phyloP scores from a whole-genome alignment of 2,113 vertebrate species.

The Aramus guarauna region DNA sequence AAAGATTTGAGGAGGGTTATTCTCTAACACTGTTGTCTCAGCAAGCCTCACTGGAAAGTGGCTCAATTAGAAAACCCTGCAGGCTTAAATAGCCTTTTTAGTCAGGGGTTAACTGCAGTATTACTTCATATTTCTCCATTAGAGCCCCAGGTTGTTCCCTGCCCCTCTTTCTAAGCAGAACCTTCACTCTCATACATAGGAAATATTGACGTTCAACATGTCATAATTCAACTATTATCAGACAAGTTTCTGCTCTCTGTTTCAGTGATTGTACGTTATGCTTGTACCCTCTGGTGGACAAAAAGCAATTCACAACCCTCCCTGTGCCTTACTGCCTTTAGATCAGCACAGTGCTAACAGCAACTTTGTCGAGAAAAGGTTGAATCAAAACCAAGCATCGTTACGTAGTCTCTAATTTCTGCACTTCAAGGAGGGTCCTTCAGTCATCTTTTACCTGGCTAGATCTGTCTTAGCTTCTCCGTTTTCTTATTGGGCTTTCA shows the following conservation, averaged over 20 bases:
- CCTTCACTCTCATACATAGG: background rate
- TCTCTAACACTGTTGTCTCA: background rate
- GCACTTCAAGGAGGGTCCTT: background rate
- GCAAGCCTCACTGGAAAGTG: background rate
- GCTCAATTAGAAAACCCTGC: background rate
- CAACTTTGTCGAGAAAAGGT: background rate
- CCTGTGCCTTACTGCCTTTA: background rate
- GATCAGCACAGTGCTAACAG: background rate
- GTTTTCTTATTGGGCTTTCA: background rate
- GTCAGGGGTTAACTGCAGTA: background rate
- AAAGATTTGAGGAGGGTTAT: background rate
- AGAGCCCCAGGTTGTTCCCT: background rate
- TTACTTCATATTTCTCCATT: background rate
- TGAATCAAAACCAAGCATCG: background rate
- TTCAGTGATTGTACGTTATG: background rate
- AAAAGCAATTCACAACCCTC: background rate
- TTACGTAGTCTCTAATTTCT: background rate
- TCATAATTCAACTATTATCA: background rate
- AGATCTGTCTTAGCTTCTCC: background rate
- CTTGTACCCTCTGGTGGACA: conserved; percentile 46
- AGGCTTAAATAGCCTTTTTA: background rate
- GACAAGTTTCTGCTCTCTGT: background rate
- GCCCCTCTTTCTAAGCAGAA: background rate
- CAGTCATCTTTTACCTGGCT: background rate
- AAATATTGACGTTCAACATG: background rate